These are phyloP conservation scores for Okamejei kenojei DNA, from an alignment of 2,797 vertebrate species.

Conservation along the genomic window DNA sequence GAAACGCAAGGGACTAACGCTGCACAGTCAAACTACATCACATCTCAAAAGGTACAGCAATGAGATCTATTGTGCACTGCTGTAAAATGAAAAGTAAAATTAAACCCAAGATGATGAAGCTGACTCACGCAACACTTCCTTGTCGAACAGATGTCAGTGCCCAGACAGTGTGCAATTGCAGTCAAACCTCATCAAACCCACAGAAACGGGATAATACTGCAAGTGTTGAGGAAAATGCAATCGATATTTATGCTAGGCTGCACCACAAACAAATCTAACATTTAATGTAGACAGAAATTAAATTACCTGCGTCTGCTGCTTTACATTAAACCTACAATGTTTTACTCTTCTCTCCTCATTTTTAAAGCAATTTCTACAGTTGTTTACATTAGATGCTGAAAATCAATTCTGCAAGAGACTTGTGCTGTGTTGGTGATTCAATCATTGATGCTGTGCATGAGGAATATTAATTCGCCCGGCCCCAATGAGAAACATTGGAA, in stretches of 20 bases:
- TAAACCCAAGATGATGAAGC: background rate
- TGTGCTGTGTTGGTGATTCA: background rate
- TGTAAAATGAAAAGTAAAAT: background rate
- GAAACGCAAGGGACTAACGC: background rate
- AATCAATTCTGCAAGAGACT: background rate
- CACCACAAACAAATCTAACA: conserved; percentile 11
- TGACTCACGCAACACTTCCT: background rate
- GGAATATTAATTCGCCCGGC: background rate
- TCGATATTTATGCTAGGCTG: conserved; percentile 27
- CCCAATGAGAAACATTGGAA: background rate
- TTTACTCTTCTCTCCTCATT: background rate
- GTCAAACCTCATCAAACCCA: conserved; percentile 29
- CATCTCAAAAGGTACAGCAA: background rate
- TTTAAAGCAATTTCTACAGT: conserved; percentile 25
- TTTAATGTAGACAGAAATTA: background rate
- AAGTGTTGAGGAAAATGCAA: background rate
- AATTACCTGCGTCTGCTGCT: background rate
- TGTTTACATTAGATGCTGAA: background rate
- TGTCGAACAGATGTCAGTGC: conserved; percentile 13
- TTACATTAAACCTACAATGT: background rate
- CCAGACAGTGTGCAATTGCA: background rate
- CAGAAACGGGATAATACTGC: background rate
- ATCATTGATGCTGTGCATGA: background rate
- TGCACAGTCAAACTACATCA: background rate
- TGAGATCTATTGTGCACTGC: background rate